Percentiles rank a stretch among this genome's conserved stretches.
Evolutionary conservation across 2,888 invertebrate genomes (phyloP).

Genomic region (Petrolisthes manimaculis): DNA sequence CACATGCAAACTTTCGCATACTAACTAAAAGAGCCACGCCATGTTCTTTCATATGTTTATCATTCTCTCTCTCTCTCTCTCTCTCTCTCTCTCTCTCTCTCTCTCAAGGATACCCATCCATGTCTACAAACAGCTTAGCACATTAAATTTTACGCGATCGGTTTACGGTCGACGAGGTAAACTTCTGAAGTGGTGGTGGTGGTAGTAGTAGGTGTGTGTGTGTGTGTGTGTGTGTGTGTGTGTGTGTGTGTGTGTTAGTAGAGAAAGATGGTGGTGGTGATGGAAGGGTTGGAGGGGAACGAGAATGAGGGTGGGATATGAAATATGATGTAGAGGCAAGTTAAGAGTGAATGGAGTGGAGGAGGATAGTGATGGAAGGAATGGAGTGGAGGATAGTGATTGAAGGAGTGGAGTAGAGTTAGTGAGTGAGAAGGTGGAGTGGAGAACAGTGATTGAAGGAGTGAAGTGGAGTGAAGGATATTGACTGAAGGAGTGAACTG

Average conservation of each 20-base stretch:
- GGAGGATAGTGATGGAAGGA: not conserved
- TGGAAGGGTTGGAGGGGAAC: not conserved
- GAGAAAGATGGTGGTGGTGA: not conserved
- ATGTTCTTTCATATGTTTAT: not conserved
- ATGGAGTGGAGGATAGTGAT: not conserved
- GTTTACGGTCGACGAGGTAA: not conserved
- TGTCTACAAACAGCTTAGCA: not conserved
- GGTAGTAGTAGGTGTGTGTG: not conserved
- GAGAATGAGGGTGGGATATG: no score
- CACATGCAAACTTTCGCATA: not conserved
- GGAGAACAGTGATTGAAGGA: not conserved
- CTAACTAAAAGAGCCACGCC: not conserved
- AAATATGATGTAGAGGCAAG: not conserved
- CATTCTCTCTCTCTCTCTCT: conserved; percentile 1
- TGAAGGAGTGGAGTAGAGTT: not conserved
- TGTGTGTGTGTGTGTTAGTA: not conserved
- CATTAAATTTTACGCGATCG: not conserved
- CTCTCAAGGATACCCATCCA: not conserved
- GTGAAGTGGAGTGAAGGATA: no score
- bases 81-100: conserved; percentile 3
- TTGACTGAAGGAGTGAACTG: no score
- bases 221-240: not conserved
- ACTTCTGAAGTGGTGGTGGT: not conserved
- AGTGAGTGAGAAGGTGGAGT: not conserved
- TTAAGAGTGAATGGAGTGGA: not conserved